A percentile compares a stretch with the other conserved stretches of the same genome.
phyloP scores from a whole-genome alignment of 1,140 invertebrate genomes.

The Drosophila hydei region DNA sequence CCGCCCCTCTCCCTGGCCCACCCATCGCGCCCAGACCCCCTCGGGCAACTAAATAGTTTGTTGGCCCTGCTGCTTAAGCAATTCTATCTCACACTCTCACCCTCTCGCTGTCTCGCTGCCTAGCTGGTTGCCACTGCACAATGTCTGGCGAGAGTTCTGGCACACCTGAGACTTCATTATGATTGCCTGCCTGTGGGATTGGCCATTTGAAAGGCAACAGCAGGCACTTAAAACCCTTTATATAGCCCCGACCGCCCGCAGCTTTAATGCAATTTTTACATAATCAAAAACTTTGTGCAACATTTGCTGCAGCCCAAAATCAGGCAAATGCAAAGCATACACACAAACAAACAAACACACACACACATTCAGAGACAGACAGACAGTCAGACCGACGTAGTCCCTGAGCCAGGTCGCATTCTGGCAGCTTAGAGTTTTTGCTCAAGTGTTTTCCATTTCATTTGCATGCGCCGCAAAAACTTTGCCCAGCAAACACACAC shows the following conservation, averaged over 20 bases:
- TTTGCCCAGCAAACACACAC: constrained; percentile 47
- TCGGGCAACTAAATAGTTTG: constrained; percentile 27
- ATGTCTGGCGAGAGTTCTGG: constrained; percentile 11
- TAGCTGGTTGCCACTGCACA: too few relatives aligned
- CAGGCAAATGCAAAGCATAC: constrained; percentile 32
- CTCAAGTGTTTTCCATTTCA: constrained; percentile 76
- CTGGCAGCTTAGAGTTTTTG: constrained; percentile 55
- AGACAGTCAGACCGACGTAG: not conserved
- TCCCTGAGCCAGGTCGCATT: constrained; percentile 32
- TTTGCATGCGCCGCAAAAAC: constrained; percentile 68
- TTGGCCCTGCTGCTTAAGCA: constrained; percentile 25
- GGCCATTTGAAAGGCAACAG: constrained; percentile 24
- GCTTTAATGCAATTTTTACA: constrained; percentile 62
- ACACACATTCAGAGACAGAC: not conserved
- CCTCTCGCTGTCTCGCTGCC: not conserved
- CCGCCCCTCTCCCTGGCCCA: too few relatives aligned
- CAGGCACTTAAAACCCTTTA: constrained; percentile 23
- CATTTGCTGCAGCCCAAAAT: constrained; percentile 43
- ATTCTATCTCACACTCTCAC: not conserved
- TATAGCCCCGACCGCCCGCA: constrained; percentile 13
- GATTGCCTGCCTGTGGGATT: constrained; percentile 39
- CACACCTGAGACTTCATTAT: constrained; percentile 48
- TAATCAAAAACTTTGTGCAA: constrained; percentile 63
- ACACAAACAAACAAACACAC: not conserved
- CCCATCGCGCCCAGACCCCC: not conserved